phyloP scores from a whole-genome alignment of 2,113 vertebrate genomes.

The Danio rerio region GRCz12tu NC_133186.1:43389001-43389500 shows the following conservation, averaged over 20 bases:
- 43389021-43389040: too few relatives aligned
- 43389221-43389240: neutral
- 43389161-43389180: too few relatives aligned
- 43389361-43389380: conserved; percentile 75
- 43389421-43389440: conserved; percentile 69
- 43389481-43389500: conserved; percentile 24
- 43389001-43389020: too few relatives aligned
- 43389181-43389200: too few relatives aligned
- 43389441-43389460: conserved; percentile 65
- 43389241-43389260: conserved; percentile 68
- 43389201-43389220: neutral
- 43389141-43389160: too few relatives aligned
- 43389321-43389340: conserved; percentile 79
- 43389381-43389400: conserved; percentile 43
- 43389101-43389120: too few relatives aligned
- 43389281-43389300: conserved; percentile 24
- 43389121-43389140: too few relatives aligned
- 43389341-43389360: conserved; percentile 82
- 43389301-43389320: conserved; percentile 68
- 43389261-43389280: conserved; percentile 77
- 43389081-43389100: too few relatives aligned
- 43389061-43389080: too few relatives aligned
- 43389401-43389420: conserved; percentile 58
- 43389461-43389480: neutral
- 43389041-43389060: too few relatives aligned